Conservation (phyloP, 2,888 invertebrate genomes). For the Oxytorus armatus region DNA sequence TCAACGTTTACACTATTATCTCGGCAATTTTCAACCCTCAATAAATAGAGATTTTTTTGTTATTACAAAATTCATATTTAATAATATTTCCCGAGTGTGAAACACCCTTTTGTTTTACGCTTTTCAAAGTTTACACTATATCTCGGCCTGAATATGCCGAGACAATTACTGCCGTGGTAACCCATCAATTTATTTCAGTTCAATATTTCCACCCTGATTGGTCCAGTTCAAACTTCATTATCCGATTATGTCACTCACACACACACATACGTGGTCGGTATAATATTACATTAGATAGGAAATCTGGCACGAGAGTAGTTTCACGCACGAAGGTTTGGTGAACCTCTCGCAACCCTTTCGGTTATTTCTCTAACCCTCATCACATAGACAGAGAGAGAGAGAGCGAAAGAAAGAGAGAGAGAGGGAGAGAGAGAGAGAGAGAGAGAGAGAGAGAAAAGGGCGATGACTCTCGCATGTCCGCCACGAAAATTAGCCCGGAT, state of each 20-base stretch:
- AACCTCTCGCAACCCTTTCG: too few species aligned
- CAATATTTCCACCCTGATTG: slow-evolving; percentile 45
- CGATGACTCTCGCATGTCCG: slow-evolving; percentile 50
- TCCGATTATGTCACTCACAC: slow-evolving; percentile 22
- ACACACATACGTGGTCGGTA: too few species aligned
- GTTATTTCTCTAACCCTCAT: too few species aligned
- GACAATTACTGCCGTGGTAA: too few species aligned
- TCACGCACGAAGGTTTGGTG: not conserved
- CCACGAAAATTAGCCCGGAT: slow-evolving; percentile 71
- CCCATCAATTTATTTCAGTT: slow-evolving; percentile 50
- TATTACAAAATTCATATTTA: too few species aligned
- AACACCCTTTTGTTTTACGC: too few species aligned
- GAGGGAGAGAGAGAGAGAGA: not conserved
- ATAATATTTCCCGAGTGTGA: too few species aligned
- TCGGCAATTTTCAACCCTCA: too few species aligned
- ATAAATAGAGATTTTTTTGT: too few species aligned
- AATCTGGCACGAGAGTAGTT: slow-evolving; percentile 48
- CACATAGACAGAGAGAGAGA: not conserved
- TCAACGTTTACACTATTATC: too few species aligned
- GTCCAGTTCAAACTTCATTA: slow-evolving; percentile 60
- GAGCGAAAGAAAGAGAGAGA: not conserved
- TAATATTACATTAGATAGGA: slow-evolving; percentile 54
- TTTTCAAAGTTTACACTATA: too few species aligned
- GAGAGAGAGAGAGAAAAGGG: slow-evolving; percentile 27
- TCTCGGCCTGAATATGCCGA: too few species aligned